phyloP scores from a whole-genome alignment of 1,140 invertebrate species.

The Pogonognathellus flavescens region DNA sequence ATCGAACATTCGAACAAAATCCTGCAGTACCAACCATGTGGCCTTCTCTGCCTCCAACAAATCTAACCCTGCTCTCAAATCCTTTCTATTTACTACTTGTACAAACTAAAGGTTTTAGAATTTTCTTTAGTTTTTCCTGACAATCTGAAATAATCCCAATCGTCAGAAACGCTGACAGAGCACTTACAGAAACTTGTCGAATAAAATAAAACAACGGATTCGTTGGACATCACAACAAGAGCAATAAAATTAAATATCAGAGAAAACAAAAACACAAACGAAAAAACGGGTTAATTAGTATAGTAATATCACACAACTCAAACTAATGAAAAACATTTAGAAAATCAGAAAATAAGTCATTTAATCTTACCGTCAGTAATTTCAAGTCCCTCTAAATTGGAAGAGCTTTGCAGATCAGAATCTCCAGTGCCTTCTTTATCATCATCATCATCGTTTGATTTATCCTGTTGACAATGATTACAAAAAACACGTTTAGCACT shows the following conservation, averaged over 20 bases:
- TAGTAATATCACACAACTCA: constrained; percentile 34
- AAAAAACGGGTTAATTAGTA: constrained; percentile 21
- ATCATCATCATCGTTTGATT: constrained; percentile 64
- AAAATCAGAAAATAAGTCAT: constrained; percentile 6
- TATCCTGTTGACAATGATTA: constrained; percentile 57
- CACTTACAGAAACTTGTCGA: background rate
- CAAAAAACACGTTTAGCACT: background rate
- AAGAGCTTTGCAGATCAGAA: constrained; percentile 65
- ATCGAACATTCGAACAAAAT: too few relatives aligned
- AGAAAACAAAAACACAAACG: constrained; percentile 8
- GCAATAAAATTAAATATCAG: constrained; percentile 25
- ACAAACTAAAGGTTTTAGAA: too few relatives aligned
- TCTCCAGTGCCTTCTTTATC: constrained; percentile 62
- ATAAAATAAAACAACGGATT: too few relatives aligned
- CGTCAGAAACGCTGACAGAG: too few relatives aligned
- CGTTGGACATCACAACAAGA: background rate
- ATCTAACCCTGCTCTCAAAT: too few relatives aligned
- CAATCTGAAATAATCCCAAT: too few relatives aligned
- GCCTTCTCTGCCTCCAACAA: too few relatives aligned
- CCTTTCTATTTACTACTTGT: too few relatives aligned
- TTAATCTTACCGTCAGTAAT: constrained; percentile 65
- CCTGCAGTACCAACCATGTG: too few relatives aligned
- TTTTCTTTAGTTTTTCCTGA: too few relatives aligned
- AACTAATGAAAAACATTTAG: constrained; percentile 44
- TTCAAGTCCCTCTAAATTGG: constrained; percentile 66